phyloP scores from a whole-genome alignment of 2,797 vertebrate species.

The Picus viridis region DNA sequence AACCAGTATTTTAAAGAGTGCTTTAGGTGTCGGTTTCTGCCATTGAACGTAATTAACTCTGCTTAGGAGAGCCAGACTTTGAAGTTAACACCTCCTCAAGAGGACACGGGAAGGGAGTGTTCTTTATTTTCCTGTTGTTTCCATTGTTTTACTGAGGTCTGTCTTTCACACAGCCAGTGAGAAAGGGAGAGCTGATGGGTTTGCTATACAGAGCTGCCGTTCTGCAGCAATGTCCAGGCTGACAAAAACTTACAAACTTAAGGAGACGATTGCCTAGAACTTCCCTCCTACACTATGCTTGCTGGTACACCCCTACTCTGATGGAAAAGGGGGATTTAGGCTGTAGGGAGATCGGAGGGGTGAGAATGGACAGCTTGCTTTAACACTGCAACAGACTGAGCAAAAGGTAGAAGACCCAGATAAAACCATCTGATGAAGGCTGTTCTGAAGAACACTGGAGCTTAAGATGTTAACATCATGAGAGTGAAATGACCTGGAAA shows the following conservation, averaged over 20 bases:
- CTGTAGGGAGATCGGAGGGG: background rate
- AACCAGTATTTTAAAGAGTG: background rate
- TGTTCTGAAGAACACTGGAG: background rate
- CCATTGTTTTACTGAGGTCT: constrained; percentile 56
- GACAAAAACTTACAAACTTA: background rate
- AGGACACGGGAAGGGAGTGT: constrained; percentile 63
- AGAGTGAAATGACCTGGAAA: background rate
- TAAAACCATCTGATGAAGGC: background rate
- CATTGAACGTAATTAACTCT: constrained; percentile 14
- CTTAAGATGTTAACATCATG: background rate
- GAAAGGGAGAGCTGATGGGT: constrained; percentile 7
- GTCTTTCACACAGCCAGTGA: background rate
- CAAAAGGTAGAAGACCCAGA: background rate
- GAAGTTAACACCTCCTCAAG: constrained; percentile 65
- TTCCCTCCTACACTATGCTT: background rate
- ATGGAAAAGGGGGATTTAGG: background rate
- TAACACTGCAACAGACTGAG: background rate
- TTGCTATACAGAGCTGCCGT: background rate
- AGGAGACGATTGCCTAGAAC: background rate
- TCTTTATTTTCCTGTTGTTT: constrained; percentile 63
- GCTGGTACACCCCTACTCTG: background rate
- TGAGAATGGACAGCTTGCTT: background rate
- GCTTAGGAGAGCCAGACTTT: constrained; percentile 26
- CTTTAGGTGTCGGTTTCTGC: constrained; percentile 6
- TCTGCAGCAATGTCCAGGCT: background rate